These are phyloP conservation scores for Basileuterus tristriatus DNA, from an alignment of 2,797 vertebrate species.

Conservation along the genomic window DNA sequence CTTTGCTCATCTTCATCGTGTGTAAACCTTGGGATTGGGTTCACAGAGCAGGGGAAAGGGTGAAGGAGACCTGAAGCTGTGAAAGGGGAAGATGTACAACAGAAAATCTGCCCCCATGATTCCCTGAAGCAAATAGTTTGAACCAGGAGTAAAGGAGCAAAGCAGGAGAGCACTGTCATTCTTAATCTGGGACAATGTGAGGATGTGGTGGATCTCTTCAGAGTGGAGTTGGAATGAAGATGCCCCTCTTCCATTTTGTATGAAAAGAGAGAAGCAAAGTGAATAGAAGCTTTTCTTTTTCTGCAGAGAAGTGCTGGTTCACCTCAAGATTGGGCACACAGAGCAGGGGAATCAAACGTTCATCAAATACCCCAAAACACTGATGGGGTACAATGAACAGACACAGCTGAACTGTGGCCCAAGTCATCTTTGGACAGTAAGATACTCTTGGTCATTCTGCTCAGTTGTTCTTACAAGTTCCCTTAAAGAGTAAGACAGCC, in stretches of 20 bases:
- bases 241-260: background rate
- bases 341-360: background rate
- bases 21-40: background rate
- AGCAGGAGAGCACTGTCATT: background rate
- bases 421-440: background rate
- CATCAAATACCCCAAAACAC: background rate
- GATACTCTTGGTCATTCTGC: background rate
- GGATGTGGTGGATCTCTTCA: background rate
- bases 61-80: background rate
- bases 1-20: background rate
- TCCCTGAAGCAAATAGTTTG: background rate
- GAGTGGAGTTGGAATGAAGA: background rate
- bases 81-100: background rate
- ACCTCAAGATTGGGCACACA: background rate
- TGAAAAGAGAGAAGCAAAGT: background rate
- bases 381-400: background rate
- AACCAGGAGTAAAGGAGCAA: background rate
- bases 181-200: background rate
- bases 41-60: background rate
- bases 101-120: background rate
- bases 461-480: background rate
- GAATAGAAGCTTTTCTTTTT: background rate
- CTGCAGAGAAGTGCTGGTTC: background rate
- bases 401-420: background rate
- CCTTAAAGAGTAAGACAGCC: background rate